Base-by-base conservation (phyloP, 2,113 vertebrate species). In the Microcebus griseorufus region DNA sequence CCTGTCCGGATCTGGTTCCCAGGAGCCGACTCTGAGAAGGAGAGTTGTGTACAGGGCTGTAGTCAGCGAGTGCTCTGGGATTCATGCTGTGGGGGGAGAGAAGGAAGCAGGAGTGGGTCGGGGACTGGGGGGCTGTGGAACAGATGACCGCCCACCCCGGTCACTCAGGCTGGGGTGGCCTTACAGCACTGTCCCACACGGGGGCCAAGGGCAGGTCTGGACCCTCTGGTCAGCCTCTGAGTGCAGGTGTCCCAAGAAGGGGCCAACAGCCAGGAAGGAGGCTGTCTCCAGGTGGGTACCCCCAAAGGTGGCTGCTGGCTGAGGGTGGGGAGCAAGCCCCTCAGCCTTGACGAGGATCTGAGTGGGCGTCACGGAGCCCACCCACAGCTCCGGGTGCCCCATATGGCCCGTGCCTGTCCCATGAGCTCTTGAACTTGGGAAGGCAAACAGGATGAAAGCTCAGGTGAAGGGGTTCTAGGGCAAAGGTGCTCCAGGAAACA, bases 261-360 rank as follows among this genome's bases (percentile, higher is more conserved):
- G 1, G 14, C 11, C 2, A 11, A 18, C 60, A 0, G 0, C 39
- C 14, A 53, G 27, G 7, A n/a, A 53, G 48, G 17, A 67, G 18
- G 51, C 10, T 2, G 11, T 76, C 27, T 37, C 27, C 13, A 6
- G 42, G n/a, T 7, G 48, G 75, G 48, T 1, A 2, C 11, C 60
- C n/a, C n/a, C 64, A 42, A 8, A 55, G 64, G 51, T 12, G 32
- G 45, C 55, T 9, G 42, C 29, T 2, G 1, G 0, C 0, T 3
- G 6, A 67, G 32, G 12, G 9, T 29, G 9, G 45, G 64, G 1
- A 6, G 27, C 13, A 55, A 25, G 76, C 1, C 67, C 37, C 37
- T 45, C 13, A 8, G 60, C 48, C 2, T 42, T 20, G 51, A 55
- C 11, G 18, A 45, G 53, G 22, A 4, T 42, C 70, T 39, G 67